Conservation (phyloP, 2,113 vertebrate genomes). For the Pygoscelis adeliae region DNA sequence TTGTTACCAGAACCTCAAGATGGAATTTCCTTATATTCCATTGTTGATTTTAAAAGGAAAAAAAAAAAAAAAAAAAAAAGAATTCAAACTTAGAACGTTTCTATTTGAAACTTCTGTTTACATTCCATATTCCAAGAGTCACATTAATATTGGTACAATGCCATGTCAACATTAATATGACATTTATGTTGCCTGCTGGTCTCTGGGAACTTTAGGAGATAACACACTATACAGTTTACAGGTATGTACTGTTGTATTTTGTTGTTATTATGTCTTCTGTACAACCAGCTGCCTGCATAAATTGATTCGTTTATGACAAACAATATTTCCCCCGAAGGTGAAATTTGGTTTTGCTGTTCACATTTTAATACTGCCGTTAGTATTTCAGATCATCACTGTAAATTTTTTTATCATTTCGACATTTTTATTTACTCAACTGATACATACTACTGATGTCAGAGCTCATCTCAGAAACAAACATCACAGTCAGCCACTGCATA, state of each 20-base stretch:
- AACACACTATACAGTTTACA: slow-evolving; percentile 42
- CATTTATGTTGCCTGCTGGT: slow-evolving; percentile 67
- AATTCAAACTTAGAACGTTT: slow-evolving; percentile 60
- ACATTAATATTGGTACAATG: slow-evolving; percentile 66
- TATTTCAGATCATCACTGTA: slow-evolving; percentile 65
- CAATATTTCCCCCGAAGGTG: slow-evolving; percentile 46
- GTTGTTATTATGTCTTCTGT: slow-evolving; percentile 55
- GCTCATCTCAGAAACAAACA: slow-evolving; percentile 57
- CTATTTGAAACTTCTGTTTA: slow-evolving; percentile 66
- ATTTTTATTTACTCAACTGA: slow-evolving; percentile 66
- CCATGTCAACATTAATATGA: slow-evolving; percentile 68
- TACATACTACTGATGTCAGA: slow-evolving; percentile 57
- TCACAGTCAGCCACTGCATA: slow-evolving; percentile 63
- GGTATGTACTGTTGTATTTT: slow-evolving; percentile 38
- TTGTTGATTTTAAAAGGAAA: slow-evolving; percentile 27
- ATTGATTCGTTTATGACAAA: slow-evolving; percentile 53
- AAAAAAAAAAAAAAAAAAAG: background rate
- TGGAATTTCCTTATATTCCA: slow-evolving; percentile 48
- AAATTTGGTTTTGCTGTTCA: slow-evolving; percentile 36
- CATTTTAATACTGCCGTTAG: slow-evolving; percentile 54
- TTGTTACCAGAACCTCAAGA: slow-evolving; percentile 58
- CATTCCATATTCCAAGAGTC: slow-evolving; percentile 65
- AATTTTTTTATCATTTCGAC: slow-evolving; percentile 3
- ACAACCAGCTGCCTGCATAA: slow-evolving; percentile 67
- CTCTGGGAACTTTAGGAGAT: slow-evolving; percentile 55